These are phyloP conservation scores for Cephalopachus bancanus DNA, from an alignment of 2,797 vertebrate species.

Conservation along the genomic window DNA sequence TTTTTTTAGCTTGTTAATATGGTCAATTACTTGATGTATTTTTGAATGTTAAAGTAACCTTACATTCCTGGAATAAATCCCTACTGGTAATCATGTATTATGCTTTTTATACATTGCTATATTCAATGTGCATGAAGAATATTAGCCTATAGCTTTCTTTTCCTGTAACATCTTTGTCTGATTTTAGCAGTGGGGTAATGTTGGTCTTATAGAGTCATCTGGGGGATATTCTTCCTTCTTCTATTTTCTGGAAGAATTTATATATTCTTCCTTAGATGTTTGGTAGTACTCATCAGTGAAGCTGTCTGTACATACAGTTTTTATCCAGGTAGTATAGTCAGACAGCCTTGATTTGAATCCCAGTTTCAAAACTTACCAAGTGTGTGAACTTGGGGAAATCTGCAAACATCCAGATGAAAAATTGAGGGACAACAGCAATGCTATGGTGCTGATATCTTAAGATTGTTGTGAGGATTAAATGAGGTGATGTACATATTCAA, in stretches of 20 bases:
- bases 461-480: background rate
- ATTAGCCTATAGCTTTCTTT: background rate
- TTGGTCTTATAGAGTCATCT: background rate
- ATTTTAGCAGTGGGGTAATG: conserved; percentile 11
- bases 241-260: conserved; percentile 19
- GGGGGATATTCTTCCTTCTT: background rate
- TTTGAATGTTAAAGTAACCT: conserved; percentile 10
- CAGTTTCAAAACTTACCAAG: background rate
- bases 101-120: too few species aligned
- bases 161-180: background rate
- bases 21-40: conserved; percentile 20
- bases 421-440: background rate
- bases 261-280: background rate
- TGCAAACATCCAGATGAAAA: background rate
- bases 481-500: background rate
- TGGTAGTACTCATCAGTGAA: background rate
- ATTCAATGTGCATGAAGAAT: background rate
- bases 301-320: background rate
- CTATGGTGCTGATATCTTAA: background rate
- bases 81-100: background rate
- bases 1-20: conserved; percentile 41
- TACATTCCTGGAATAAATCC: background rate
- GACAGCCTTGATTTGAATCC: background rate
- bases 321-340: background rate
- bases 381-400: background rate